Evolutionary conservation across 1,140 invertebrate genomes (phyloP), one percentile per base, ranked within the genome.

Genomic region (Drosophila pallidifrons): DNA sequence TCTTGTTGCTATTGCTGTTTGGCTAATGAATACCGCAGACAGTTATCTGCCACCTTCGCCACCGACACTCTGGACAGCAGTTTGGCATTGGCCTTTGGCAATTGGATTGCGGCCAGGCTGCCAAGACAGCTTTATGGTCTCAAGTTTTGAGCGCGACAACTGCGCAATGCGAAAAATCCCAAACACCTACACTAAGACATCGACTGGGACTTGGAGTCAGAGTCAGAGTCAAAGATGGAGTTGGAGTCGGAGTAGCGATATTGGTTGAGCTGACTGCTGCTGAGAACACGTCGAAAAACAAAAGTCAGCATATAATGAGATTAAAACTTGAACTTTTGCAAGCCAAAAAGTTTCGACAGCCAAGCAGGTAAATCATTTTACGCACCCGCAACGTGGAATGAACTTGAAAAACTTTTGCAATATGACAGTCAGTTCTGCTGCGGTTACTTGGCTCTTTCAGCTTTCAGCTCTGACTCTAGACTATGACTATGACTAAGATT

Each of bases 251-350:
- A 2, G 41, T 32, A 16, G 58, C 16, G 15, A 30, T 28, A 52
- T 52, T 25, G 11, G 49, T 13, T 54, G 43, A 51, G 66, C 58
- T 41, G 16, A 55, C n/a, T 30, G 64, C 11, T 55, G 45, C 10
- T 43, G 25, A 20, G 54, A 75, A 73, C 71, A 76, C 65, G 85
- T 85, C 77, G 78, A 85, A 73, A 80, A 88, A 89, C 85, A 89
- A 89, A 90, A 89, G 85, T 89, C 85, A 90, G 78, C 85, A 86
- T 90, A 89, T 89, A 89, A 89, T 89, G 85, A 90, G 85, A 89
- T 89, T 89, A 89, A 90, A 89, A 90, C 75, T 90, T 90, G 78
- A 89, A 89, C 85, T 89, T 89, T 89, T 81, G 68, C 86, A 74
- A 86, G 72, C 66, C 66, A 77, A 81, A 88, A 88, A 88, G 75